Evolutionary conservation across 2,888 invertebrate species (phyloP).

Genomic region (Dromius quadrimaculatus): DNA sequence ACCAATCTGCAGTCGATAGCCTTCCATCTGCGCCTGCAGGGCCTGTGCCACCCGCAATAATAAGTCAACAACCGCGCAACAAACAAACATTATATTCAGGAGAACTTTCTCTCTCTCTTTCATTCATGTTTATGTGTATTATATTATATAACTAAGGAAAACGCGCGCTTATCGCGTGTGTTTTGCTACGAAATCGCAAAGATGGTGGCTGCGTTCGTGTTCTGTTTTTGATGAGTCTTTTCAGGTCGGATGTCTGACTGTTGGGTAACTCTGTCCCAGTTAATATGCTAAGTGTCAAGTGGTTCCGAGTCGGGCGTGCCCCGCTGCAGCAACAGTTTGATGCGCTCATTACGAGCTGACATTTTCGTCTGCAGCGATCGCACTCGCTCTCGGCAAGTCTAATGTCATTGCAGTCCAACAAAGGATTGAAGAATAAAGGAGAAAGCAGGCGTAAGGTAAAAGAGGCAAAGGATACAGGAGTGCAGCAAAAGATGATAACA

Average conservation of each 20-base stretch:
- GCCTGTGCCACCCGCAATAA: slow-evolving; percentile 71
- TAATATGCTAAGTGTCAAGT: slow-evolving; percentile 76
- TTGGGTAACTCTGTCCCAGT: slow-evolving; percentile 54
- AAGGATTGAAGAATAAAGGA: slow-evolving; percentile 54
- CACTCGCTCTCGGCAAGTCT: slow-evolving; percentile 89
- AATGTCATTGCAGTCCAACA: slow-evolving; percentile 62
- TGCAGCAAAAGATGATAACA: slow-evolving; percentile 68
- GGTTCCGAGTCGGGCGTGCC: slow-evolving; percentile 87
- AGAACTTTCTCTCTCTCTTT: slow-evolving; percentile 3
- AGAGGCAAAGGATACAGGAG: slow-evolving; percentile 52
- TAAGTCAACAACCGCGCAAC: slow-evolving; percentile 57
- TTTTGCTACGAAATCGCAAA: slow-evolving; percentile 57
- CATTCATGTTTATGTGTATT: slow-evolving; percentile 41
- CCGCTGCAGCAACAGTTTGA: slow-evolving; percentile 87
- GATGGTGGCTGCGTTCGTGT: slow-evolving; percentile 66
- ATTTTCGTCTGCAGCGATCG: slow-evolving; percentile 90
- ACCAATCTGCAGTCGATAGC: slow-evolving; percentile 78
- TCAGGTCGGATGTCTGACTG: slow-evolving; percentile 53
- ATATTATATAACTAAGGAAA: background rate
- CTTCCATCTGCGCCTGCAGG: slow-evolving; percentile 74
- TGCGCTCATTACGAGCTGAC: slow-evolving; percentile 87
- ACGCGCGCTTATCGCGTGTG: slow-evolving; percentile 25
- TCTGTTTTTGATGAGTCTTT: slow-evolving; percentile 36
- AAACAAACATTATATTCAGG: slow-evolving; percentile 23
- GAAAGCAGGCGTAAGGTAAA: slow-evolving; percentile 58